Base-by-base conservation (phyloP, 2,888 invertebrate genomes). In the Aporophyla nigra region DNA sequence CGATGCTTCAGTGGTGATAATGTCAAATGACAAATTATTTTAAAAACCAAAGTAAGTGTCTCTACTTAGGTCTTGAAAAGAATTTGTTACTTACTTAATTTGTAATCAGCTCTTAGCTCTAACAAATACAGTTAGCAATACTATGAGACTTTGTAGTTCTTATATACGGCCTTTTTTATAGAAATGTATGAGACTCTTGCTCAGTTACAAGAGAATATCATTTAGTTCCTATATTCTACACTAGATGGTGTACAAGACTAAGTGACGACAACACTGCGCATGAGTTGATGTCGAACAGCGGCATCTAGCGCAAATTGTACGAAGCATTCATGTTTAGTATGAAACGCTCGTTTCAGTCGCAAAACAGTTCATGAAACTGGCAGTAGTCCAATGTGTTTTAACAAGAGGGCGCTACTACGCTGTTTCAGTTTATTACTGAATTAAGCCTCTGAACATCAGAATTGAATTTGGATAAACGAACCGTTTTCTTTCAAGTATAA, bases 321-420 rank as follows among this genome's bases (percentile, higher is more conserved):
- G 76, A 72, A 83, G 65, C 61, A 43, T 33, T 33, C 27, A 63
- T 21, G 14, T 56, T 24, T 43, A n/a, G 58, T 10, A 21, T 74
- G 59, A 51, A 75, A 46, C 62, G 14, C n/a, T 43, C 49, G 33
- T 76, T 74, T 69, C 67, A 85, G 78, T 58, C 56, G 63, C 33
- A 61, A 65, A 75, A 71, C 46, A 16, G 68, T 46, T 61, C 53
- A 83, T 66, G 76, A 78, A 59, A 69, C 69, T 74, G 75, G 62
- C 67, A 53, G 24, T 24, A 79, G 76, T 86, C 19, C 76, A 71
- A 72, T 0, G n/a, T 33, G 24, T 62, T 75, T 73, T 67, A 51
- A 33, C 51, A 12, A 86, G 87, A 87, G 78, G 87, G 87, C 87
- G 82, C 69, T 69, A 5, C 54, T 24, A 24, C 5, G 16, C 14